Evolutionary conservation across 1,140 invertebrate species (phyloP).

Genomic region (Drosophila orosa): DNA sequence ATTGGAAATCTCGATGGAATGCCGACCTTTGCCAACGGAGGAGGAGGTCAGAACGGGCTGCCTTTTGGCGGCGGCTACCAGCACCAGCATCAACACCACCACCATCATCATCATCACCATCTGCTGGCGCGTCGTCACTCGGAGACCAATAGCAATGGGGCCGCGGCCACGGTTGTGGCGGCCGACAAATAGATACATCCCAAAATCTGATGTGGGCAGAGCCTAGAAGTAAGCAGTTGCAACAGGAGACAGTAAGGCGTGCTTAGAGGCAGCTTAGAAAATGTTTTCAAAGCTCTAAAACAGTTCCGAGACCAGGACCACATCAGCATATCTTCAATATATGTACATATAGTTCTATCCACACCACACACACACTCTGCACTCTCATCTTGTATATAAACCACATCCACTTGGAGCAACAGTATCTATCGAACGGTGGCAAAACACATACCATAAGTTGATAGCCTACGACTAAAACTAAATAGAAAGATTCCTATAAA

Average conservation of each 20-base stretch:
- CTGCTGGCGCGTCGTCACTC: constrained; percentile 70
- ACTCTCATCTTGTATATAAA: constrained; percentile 50
- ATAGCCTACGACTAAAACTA: constrained; percentile 53
- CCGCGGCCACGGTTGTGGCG: constrained; percentile 52
- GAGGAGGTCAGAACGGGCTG: constrained; percentile 52
- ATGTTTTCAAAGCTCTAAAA: constrained; percentile 1
- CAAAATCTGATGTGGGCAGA: constrained; percentile 18
- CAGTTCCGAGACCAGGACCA: constrained; percentile 8
- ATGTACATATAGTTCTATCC: constrained; percentile 33
- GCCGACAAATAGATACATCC: constrained; percentile 62
- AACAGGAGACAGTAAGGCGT: background rate
- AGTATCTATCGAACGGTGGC: constrained; percentile 53
- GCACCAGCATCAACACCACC: constrained; percentile 23
- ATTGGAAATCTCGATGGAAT: constrained; percentile 77
- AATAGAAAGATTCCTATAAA: constrained; percentile 77
- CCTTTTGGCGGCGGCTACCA: constrained; percentile 47
- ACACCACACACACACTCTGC: constrained; percentile 13
- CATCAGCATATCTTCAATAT: constrained; percentile 44
- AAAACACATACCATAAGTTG: constrained; percentile 65
- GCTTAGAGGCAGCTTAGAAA: background rate
- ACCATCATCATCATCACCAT: constrained; percentile 50
- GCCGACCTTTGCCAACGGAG: constrained; percentile 64
- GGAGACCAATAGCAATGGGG: constrained; percentile 64
- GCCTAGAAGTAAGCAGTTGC: background rate
- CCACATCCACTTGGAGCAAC: constrained; percentile 53